Evolutionary conservation across 2,797 vertebrate genomes (phyloP), one percentile per base, ranked within the genome.

Genomic region (Caiman crocodilus): DNA sequence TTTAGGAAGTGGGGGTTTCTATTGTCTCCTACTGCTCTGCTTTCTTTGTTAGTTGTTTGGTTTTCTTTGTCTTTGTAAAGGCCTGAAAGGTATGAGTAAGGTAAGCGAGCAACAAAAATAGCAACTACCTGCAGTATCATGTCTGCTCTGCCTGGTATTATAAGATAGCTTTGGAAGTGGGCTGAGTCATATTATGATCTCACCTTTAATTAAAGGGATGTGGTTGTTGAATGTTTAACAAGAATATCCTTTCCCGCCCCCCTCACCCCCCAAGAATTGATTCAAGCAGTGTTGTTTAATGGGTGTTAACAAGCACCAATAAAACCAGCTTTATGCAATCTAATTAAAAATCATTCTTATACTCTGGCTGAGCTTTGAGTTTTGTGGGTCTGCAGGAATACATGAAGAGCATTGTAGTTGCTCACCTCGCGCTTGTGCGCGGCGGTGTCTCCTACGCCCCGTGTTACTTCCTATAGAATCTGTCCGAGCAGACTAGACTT

Each of bases 221-320:
- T 50, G 82, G 20, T 82, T 90, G 61, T 82, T 96, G 65, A 91
- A 90, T 93, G 58, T 94, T 94, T 93, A 93, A 93, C 92, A 90
- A 50, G 35, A 1, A 3, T 42, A 75, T 89, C 61, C 42, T 82
- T 96, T 91, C 86, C 50, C n/a, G n/a, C 30, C 50, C 18, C 89
- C 30, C 82, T 86, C 50, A 28, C 50, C 18, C 89, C 30, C 80
- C 17, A 71, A 42, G 20, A 84, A 88, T 90, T 95, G 74, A 65
- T 83, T 84, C 42, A 85, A 92, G 67, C 18, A 63, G 64, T 84
- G 82, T 90, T 96, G 87, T 76, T 92, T 80, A 93, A 93, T 90
- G 95, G 93, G 83, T 95, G 92, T 91, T 91, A 58, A 78, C 87
- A 85, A 92, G 91, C 87, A 90, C 87, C 65, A 55, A 76, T 73